A percentile compares a stretch with the other conserved stretches of the same genome.
Conservation (phyloP, 2,113 vertebrate species). For the Symphodus melops region DNA sequence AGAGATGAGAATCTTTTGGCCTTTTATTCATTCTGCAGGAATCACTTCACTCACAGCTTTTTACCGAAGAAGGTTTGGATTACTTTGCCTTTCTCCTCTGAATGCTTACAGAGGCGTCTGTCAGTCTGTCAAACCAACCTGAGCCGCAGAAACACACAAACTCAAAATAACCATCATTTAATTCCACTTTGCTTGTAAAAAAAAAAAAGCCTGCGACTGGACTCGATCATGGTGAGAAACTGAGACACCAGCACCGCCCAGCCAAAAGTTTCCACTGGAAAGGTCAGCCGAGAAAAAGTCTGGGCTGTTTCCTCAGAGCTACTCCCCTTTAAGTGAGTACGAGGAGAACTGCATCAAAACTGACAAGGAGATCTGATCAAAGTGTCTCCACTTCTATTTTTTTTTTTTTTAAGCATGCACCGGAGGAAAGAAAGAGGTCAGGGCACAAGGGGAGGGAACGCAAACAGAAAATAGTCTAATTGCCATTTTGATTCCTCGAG, state of each 20-base stretch:
- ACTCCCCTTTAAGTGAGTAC: conserved; percentile 50
- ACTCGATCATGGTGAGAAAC: conserved; percentile 35
- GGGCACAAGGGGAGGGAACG: not conserved
- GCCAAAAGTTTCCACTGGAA: conserved; percentile 40
- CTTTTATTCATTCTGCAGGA: not conserved
- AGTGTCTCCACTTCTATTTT: not conserved
- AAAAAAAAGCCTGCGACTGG: not conserved
- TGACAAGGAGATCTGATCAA: not conserved
- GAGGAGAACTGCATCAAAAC: conserved; percentile 25
- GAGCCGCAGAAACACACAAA: conserved; percentile 16
- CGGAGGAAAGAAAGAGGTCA: not conserved
- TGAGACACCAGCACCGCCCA: conserved; percentile 27
- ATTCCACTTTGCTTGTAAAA: not conserved
- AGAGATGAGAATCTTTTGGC: conserved; percentile 3
- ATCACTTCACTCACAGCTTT: conserved; percentile 12
- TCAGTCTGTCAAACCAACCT: conserved; percentile 37
- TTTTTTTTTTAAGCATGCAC: not conserved
- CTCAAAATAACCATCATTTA: not conserved
- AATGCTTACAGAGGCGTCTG: conserved; percentile 23
- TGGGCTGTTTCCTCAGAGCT: conserved; percentile 16
- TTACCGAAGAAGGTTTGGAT: not conserved
- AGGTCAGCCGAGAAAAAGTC: conserved; percentile 27
- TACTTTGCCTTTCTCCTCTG: conserved; percentile 7
- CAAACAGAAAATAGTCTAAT: not conserved
- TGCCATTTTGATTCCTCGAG: conserved; percentile 1